Percentiles rank a stretch among this genome's conserved stretches.
Evolutionary conservation across 2,113 vertebrate genomes (phyloP).

Genomic region (Rhinoptilus africanus): DNA sequence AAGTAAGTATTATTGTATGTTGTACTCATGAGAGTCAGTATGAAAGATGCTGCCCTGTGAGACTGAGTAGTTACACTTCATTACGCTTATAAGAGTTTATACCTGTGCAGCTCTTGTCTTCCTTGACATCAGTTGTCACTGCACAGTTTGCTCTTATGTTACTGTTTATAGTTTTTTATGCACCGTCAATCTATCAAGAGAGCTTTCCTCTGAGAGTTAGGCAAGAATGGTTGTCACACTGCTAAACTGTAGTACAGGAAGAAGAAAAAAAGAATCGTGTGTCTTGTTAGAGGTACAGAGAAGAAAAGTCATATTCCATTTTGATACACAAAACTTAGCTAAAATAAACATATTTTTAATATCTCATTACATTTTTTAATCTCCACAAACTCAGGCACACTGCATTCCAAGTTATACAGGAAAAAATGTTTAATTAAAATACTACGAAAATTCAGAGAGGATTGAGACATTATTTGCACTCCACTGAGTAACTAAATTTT

Average conservation of each 20-base stretch:
- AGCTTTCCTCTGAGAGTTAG: not conserved
- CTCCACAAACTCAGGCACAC: not conserved
- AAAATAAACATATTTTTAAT: not conserved
- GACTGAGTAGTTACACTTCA: not conserved
- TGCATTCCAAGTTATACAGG: not conserved
- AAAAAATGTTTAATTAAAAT: not conserved
- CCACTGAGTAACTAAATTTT: not conserved
- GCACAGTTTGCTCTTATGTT: not conserved
- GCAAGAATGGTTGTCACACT: not conserved
- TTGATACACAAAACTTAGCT: not conserved
- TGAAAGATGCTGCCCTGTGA: not conserved
- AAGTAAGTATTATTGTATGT: constrained; percentile 77
- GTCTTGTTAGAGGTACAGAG: not conserved
- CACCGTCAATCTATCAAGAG: not conserved
- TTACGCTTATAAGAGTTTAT: not conserved
- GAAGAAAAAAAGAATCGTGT: not conserved
- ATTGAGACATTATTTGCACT: not conserved
- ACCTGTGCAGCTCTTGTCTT: not conserved
- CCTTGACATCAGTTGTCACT: not conserved
- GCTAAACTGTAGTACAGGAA: not conserved
- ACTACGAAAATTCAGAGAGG: not conserved
- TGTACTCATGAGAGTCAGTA: not conserved
- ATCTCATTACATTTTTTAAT: not conserved
- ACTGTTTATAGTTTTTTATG: not conserved
- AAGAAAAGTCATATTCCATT: not conserved